Base-by-base conservation (phyloP, 2,797 vertebrate genomes). In the Malacoctenus gilli region DNA sequence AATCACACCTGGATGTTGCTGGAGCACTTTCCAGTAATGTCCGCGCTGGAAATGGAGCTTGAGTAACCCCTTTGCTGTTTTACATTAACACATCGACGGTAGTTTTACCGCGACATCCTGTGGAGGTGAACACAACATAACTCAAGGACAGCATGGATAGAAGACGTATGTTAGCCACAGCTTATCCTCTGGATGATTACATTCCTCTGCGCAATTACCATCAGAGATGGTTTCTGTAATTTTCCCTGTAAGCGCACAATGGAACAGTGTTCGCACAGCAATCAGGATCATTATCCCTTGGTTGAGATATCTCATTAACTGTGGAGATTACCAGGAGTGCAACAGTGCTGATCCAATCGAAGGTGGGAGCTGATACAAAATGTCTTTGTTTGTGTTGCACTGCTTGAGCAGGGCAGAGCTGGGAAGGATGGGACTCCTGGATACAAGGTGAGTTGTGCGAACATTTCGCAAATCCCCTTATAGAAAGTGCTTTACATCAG, bases 351-450 rank as follows among this genome's bases (percentile, higher is more conserved):
- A 85, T 89, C 87, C 84, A 87, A 83, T 89, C 86, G 70, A 85
- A 85, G 76, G 78, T 71, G 68, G 83, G 70, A 70, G 80, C 79
- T 83, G 82, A 87, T 82, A 80, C 75, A 55, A 85, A 72, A 78
- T 85, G 82, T 51, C 84, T 84, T 73, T 86, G 83, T 88, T 87
- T 90, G 70, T 87, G 80, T 85, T 88, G 59, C 73, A 59, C 76
- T 85, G 13, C 60, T 75, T 65, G 86, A 77, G 75, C 88, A 99
- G 96, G 97, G 97, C 66, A 89, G 92, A 84, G 90, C 93, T 70
- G 96, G 96, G 85, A 97, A 95, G 90, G 95, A 97, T 87, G 97
- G 97, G 82, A 92, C 94, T 84, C 94, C 95, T 35, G 97, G 96
- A 85, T 89, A 93, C 75, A 94, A 94, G 95, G 97, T 98, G 92